Percentiles rank a stretch among this genome's conserved stretches.
These are phyloP conservation scores for Xestia sexstrigata DNA, from an alignment of 2,888 invertebrate species.

Conservation along the genomic window DNA sequence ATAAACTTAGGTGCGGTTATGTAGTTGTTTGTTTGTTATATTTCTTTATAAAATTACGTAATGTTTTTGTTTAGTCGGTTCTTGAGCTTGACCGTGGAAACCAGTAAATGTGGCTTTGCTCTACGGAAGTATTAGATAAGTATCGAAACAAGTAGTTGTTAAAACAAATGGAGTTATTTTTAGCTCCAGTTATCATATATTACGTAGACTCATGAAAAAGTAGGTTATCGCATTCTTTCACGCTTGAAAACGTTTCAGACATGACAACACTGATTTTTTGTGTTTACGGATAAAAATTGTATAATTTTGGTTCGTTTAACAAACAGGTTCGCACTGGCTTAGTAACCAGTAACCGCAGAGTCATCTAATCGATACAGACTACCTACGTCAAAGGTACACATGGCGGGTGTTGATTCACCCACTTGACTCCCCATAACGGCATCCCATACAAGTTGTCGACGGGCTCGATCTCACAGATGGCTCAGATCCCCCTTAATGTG, in stretches of 20 bases:
- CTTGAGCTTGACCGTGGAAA: constrained; percentile 52
- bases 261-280: constrained; percentile 28
- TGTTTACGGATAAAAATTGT: not conserved
- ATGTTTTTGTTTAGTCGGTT: constrained; percentile 52
- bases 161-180: constrained; percentile 38
- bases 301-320: not conserved
- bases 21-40: constrained; percentile 62
- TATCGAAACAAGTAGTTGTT: constrained; percentile 46
- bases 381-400: constrained; percentile 51
- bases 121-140: constrained; percentile 47
- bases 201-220: constrained; percentile 29
- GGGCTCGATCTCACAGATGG: constrained; percentile 70
- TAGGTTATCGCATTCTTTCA: constrained; percentile 35
- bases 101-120: constrained; percentile 43
- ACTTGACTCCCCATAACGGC: constrained; percentile 69
- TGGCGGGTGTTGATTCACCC: constrained; percentile 65
- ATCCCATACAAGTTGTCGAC: constrained; percentile 66
- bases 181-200: constrained; percentile 33
- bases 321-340: constrained; percentile 1
- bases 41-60: constrained; percentile 61
- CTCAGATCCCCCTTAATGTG: constrained; percentile 69
- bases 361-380: constrained; percentile 53
- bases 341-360: constrained; percentile 5
- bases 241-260: constrained; percentile 22
- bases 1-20: constrained; percentile 74